phyloP scores from a whole-genome alignment of 2,888 invertebrate genomes.

The Desoria tigrina region DNA sequence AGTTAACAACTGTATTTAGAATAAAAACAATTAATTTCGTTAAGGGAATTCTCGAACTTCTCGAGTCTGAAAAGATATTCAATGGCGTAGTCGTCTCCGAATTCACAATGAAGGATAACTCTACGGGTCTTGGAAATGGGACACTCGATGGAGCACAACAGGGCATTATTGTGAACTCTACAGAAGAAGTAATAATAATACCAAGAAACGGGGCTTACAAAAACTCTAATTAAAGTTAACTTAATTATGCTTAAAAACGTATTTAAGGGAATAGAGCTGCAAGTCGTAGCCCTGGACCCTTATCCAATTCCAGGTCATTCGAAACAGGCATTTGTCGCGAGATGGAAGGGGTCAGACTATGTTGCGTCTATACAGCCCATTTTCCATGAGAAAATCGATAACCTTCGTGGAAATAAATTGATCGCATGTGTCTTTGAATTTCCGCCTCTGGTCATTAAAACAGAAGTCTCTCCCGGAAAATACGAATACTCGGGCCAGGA shows the following conservation, averaged over 20 bases:
- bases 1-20: too few relatives aligned
- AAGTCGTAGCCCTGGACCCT: conserved; percentile 50
- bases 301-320: conserved; percentile 46
- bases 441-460: conserved; percentile 50
- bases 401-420: conserved; percentile 45
- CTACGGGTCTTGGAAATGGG: conserved; percentile 3
- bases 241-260: too few relatives aligned
- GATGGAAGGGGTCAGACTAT: conserved; percentile 23
- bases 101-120: conserved; percentile 28
- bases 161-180: background rate
- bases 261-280: conserved; percentile 29
- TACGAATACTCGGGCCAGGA: conserved; percentile 47
- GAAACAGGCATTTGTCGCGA: conserved; percentile 48
- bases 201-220: background rate
- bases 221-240: too few relatives aligned
- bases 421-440: conserved; percentile 48
- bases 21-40: too few relatives aligned
- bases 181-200: background rate
- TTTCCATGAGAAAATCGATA: conserved; percentile 50
- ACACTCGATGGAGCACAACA: background rate
- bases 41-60: conserved; percentile 44
- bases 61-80: conserved; percentile 46
- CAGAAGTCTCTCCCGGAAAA: conserved; percentile 28
- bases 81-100: conserved; percentile 51
- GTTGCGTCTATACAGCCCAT: conserved; percentile 34